Conservation (phyloP, 2,888 invertebrate genomes). For the Acleris cristana region DNA sequence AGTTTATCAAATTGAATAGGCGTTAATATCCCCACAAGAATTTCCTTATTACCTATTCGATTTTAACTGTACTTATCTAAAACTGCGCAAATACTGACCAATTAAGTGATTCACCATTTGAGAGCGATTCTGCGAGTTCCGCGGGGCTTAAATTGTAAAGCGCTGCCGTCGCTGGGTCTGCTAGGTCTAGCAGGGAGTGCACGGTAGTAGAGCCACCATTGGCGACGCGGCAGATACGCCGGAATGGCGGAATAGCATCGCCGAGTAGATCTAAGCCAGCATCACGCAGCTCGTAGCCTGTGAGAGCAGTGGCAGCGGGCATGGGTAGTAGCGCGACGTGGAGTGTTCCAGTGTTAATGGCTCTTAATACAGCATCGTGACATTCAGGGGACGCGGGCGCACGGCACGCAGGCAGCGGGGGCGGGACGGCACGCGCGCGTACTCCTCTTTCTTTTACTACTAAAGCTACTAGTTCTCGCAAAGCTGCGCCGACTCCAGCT, state of each 20-base stretch:
- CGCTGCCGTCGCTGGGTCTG: slow-evolving; percentile 48
- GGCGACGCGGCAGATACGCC: slow-evolving; percentile 57
- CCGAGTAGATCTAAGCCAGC: slow-evolving; percentile 62
- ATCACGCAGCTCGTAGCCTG: slow-evolving; percentile 55
- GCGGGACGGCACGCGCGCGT: slow-evolving; percentile 39
- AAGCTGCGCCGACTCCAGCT: slow-evolving; percentile 37
- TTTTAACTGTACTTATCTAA: too few species aligned
- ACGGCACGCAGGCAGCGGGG: slow-evolving; percentile 39
- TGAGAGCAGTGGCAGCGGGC: slow-evolving; percentile 50
- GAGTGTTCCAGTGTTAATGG: slow-evolving; percentile 45
- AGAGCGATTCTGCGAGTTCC: slow-evolving; percentile 20
- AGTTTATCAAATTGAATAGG: too few species aligned
- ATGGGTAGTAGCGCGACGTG: slow-evolving; percentile 55
- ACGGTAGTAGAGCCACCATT: slow-evolving; percentile 44
- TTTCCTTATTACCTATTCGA: background rate
- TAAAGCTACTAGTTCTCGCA: slow-evolving; percentile 40
- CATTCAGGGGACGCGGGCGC: slow-evolving; percentile 45
- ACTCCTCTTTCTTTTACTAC: slow-evolving; percentile 49
- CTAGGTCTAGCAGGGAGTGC: slow-evolving; percentile 64
- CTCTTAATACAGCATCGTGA: slow-evolving; percentile 45
- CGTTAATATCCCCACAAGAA: background rate
- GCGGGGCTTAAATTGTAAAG: slow-evolving; percentile 45
- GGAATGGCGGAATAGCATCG: slow-evolving; percentile 57
- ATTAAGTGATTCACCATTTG: background rate
- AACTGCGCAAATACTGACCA: slow-evolving; percentile 3